Conservation (phyloP, 2,888 invertebrate species). For the Drosophila pegasa region DNA sequence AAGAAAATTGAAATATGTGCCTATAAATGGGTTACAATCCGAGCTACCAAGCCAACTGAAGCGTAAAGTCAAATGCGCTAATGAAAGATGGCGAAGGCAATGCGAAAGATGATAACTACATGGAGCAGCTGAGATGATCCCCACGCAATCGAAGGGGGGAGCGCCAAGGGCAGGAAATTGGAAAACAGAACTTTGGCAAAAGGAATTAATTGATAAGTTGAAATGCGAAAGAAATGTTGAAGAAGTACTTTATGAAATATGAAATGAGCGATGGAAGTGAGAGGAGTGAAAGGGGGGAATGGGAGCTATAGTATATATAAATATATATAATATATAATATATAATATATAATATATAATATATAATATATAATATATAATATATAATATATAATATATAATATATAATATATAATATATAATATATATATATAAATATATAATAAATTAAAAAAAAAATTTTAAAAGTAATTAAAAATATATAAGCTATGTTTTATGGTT, state of each 20-base stretch:
- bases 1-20: slow-evolving; percentile 72
- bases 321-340: neutral
- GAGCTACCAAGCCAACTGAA: slow-evolving; percentile 60
- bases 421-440: neutral
- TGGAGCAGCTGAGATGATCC: slow-evolving; percentile 26
- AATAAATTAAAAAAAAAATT: no score
- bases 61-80: slow-evolving; percentile 66
- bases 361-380: neutral
- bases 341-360: neutral
- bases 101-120: slow-evolving; percentile 37
- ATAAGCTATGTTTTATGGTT: no score
- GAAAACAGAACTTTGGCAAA: slow-evolving; percentile 19
- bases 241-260: slow-evolving; percentile 8
- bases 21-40: slow-evolving; percentile 70
- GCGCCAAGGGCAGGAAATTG: slow-evolving; percentile 13
- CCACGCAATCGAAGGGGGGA: neutral
- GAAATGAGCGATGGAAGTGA: neutral
- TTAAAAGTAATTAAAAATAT: no score
- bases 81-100: slow-evolving; percentile 62
- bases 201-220: slow-evolving; percentile 35
- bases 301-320: neutral
- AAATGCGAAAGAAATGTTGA: slow-evolving; percentile 18
- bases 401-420: neutral
- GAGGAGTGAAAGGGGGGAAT: no score
- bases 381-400: neutral